Evolutionary conservation across 37 sponge, comb jelly and placozoan genomes (phyloP).

Genomic region (Eunapius fragilis): DNA sequence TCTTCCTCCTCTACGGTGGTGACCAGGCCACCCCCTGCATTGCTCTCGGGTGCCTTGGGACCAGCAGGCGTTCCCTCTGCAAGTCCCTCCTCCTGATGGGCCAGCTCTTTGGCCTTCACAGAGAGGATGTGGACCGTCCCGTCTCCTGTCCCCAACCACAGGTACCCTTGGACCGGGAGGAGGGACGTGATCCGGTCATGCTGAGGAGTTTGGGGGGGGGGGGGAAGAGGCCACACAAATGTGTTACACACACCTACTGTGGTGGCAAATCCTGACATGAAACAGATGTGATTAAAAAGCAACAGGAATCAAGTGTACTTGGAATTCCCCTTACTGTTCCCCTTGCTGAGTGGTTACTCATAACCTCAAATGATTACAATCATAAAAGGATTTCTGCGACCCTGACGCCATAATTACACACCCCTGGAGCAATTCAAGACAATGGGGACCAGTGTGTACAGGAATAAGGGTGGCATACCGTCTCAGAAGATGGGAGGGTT

Average conservation of each 20-base stretch:
- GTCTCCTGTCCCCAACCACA: conserved; percentile 58
- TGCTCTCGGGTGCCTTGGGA: neutral
- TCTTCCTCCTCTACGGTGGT: neutral
- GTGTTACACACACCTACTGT: neutral
- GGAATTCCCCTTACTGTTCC: no score
- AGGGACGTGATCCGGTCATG: conserved; percentile 31
- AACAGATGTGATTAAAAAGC: no score
- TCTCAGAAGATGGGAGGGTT: neutral
- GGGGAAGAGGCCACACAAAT: neutral
- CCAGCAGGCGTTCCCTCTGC: neutral
- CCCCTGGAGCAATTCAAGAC: no score
- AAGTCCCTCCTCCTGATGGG: neutral
- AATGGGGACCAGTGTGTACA: no score
- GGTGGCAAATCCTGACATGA: neutral
- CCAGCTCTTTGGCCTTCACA: neutral
- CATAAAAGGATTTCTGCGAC: no score
- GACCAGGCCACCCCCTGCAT: neutral
- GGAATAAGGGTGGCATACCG: conserved; percentile 30
- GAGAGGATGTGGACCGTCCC: conserved; percentile 50
- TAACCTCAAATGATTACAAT: no score
- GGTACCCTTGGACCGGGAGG: neutral
- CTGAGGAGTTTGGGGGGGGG: no score
- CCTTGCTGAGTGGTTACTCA: no score
- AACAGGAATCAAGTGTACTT: no score
- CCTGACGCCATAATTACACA: no score